These are phyloP conservation scores for Atrina japonica DNA, from an alignment of 2,888 invertebrate species.

Conservation along the genomic window DNA sequence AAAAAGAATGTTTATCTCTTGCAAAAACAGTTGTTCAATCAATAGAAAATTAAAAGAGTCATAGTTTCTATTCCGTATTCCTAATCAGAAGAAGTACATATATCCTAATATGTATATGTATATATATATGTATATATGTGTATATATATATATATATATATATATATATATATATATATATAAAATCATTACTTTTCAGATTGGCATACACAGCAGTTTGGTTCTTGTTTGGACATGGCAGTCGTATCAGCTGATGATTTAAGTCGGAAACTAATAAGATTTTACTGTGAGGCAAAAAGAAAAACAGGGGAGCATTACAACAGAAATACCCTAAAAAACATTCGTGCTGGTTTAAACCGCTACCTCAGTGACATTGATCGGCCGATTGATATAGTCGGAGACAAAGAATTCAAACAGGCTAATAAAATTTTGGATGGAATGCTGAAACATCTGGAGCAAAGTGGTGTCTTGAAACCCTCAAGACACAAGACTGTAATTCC, in stretches of 20 bases:
- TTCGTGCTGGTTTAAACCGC: constrained; percentile 29
- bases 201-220: background rate
- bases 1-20: too few species aligned
- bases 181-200: background rate
- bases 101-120: too few species aligned
- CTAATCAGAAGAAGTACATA: too few species aligned
- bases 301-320: constrained; percentile 15
- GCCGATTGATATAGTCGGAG: constrained; percentile 23
- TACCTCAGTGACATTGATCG: constrained; percentile 10
- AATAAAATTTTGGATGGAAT: constrained; percentile 23
- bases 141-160: too few species aligned
- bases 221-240: background rate
- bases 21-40: too few species aligned
- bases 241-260: background rate
- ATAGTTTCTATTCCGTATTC: too few species aligned
- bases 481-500: constrained; percentile 13
- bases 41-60: too few species aligned
- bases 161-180: too few species aligned
- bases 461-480: constrained; percentile 11
- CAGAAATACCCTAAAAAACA: constrained; percentile 35
- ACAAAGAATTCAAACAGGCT: constrained; percentile 3
- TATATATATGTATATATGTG: too few species aligned
- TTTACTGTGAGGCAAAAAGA: constrained; percentile 14
- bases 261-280: background rate
- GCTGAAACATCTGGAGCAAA: constrained; percentile 2